phyloP scores from a whole-genome alignment of 2,888 invertebrate genomes.

The Ditula angustiorana region DNA sequence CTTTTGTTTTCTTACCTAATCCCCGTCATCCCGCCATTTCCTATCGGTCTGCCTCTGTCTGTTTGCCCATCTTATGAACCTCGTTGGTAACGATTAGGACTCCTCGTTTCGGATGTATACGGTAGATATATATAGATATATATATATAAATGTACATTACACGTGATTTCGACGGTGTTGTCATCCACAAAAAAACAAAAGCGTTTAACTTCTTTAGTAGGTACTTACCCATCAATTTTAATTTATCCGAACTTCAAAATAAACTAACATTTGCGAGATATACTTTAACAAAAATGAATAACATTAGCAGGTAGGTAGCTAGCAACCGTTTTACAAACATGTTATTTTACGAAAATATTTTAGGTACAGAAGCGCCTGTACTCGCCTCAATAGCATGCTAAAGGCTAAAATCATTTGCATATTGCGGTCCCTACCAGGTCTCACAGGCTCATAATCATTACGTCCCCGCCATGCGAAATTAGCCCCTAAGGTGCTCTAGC shows the following conservation, averaged over 20 bases:
- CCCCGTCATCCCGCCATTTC: too few species aligned
- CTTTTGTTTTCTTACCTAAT: too few species aligned
- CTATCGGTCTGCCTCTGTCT: too few species aligned
- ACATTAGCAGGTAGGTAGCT: slow-evolving; percentile 27
- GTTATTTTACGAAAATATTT: slow-evolving; percentile 53
- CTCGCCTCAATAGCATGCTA: slow-evolving; percentile 58
- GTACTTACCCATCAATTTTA: slow-evolving; percentile 9
- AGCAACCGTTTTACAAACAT: slow-evolving; percentile 41
- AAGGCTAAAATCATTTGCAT: slow-evolving; percentile 83
- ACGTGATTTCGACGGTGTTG: too few species aligned
- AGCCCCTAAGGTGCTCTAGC: slow-evolving; percentile 81
- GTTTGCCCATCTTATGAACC: too few species aligned
- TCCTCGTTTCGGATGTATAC: too few species aligned
- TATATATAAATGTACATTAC: too few species aligned
- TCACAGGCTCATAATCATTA: slow-evolving; percentile 78
- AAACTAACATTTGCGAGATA: background rate
- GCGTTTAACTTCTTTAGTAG: too few species aligned
- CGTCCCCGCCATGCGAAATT: slow-evolving; percentile 71
- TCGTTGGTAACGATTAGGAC: too few species aligned
- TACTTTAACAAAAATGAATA: slow-evolving; percentile 22
- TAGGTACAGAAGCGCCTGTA: slow-evolving; percentile 54
- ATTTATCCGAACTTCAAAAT: slow-evolving; percentile 3
- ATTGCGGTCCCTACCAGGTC: slow-evolving; percentile 70
- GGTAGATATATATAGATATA: too few species aligned
- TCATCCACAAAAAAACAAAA: too few species aligned